Evolutionary conservation across 2,888 invertebrate genomes (phyloP), one percentile per base, ranked within the genome.

Genomic region (Caenorhabditis afra): DNA sequence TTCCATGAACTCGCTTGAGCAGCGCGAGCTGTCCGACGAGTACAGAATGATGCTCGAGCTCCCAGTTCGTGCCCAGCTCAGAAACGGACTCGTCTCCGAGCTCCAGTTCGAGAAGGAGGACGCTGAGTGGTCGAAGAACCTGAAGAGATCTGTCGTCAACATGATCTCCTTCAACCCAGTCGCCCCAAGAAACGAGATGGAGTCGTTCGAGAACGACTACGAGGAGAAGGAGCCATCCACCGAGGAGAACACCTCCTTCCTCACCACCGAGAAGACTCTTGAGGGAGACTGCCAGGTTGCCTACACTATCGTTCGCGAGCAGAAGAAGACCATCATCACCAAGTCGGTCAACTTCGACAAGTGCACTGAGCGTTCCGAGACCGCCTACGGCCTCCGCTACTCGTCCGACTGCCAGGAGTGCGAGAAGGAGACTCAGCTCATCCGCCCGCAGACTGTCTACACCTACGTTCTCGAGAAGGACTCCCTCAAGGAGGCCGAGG

Each of bases 321-420:
- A 71, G 11, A 57, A 81, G 62, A 79, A 78, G 62, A 81, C 76
- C 47, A 71, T 76, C 44, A 70, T 85, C 79, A 84, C 83, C 81
- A 85, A 85, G 76, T 77, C 91, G 47, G 84, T 91, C 83, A 90
- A 92, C 90, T 91, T 91, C 87, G 89, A 91, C 75, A 90, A 90
- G 79, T 91, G 91, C 88, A 74, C 75, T 58, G 81, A 88, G 67
- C 88, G 90, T 74, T 88, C 73, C 47, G 75, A 78, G 55, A 50
- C 44, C 52, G 65, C 55, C 49, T 81, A 81, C 58, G 75, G 75
- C 66, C 65, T 79, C 49, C 79, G 78, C 44, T 80, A 52, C 71
- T 57, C 64, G 18, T 70, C 79, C 57, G 80, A 81, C 64, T 74
- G 75, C 74, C 64, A 62, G 67, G 80, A 82, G 64, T 79, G 81